Base-by-base conservation (phyloP, 1,140 invertebrate species). In the Epicauta chinensis region DNA sequence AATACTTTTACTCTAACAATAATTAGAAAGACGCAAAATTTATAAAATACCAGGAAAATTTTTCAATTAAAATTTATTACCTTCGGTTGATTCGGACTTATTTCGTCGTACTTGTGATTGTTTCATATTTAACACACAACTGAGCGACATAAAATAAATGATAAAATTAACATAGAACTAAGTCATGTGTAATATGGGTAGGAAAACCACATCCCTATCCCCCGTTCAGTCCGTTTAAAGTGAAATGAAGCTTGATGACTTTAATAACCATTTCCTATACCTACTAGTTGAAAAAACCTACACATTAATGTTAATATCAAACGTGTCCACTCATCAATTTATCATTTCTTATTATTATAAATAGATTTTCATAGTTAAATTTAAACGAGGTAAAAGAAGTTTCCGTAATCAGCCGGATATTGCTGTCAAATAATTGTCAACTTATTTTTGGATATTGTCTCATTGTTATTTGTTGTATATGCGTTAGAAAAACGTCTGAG, bases 181-280 rank as follows among this genome's bases (percentile, higher is more conserved):
- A 47, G 37, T 37, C 34, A 11, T 34, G 32, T 38, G 23, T 3
- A 23, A 23, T 23, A 38, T 46, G 30, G 45, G 36, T 38, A 51
- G 50, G 41, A 52, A 52, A 52, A 52, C 50, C 50, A 52, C 50
- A 52, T 52, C 50, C 50, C 41, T 23, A 23, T 23, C 23, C 23
- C 23, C 16, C 17, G 23, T 36, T 16, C 10, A 44, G 16, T 30
- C 16, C 10, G n/a, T 35, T n/a, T 46, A 46, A 38, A 47, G 23
- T 23, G 23, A 23, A 23, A 47, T 47, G 45, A 23, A 41, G 32
- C 50, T 52, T 52, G 36, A 52, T 52, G 50, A 52, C 36, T 52
- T 52, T 44, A 52, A 52, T 41, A 52, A 52, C 32, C 39, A 45
- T 43, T 52, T 52, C 50, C 50, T 52, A 52, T 37, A 52, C 38